Conservation (phyloP, 1,140 invertebrate species). For the Acromyrmex echinatior region DNA sequence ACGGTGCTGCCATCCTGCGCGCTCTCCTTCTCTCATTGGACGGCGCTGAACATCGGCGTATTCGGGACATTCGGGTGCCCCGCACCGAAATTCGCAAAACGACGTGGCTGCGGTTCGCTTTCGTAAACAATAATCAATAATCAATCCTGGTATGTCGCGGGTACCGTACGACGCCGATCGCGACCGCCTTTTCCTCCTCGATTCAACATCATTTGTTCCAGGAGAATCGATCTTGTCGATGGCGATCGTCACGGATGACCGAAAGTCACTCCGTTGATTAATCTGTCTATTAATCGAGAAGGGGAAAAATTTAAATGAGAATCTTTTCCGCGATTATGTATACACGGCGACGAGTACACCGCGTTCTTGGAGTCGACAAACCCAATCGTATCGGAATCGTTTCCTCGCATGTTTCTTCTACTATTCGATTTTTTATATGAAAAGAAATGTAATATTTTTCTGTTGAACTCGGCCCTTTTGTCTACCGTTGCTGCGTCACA, state of each 20-base stretch:
- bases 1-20: slow-evolving; percentile 79
- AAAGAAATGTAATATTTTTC: not conserved
- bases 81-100: slow-evolving; percentile 53
- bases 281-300: not conserved
- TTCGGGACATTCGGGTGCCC: slow-evolving; percentile 38
- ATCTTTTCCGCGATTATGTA: not conserved
- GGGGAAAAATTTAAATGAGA: not conserved
- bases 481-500: not conserved
- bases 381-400: not conserved
- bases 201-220: not conserved
- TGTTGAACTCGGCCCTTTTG: too few relatives aligned
- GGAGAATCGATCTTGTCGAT: not conserved
- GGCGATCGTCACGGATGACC: not conserved
- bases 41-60: slow-evolving; percentile 47
- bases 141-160: slow-evolving; percentile 1
- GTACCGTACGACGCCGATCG: not conserved
- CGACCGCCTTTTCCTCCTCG: not conserved
- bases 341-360: not conserved
- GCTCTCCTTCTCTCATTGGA: slow-evolving; percentile 62
- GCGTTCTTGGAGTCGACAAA: not conserved
- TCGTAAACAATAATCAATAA: slow-evolving; percentile 27
- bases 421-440: not conserved
- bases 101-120: not conserved
- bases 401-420: not conserved
- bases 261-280: not conserved